Base-by-base conservation (phyloP, 2,888 invertebrate genomes). In the Panopea generosa region DNA sequence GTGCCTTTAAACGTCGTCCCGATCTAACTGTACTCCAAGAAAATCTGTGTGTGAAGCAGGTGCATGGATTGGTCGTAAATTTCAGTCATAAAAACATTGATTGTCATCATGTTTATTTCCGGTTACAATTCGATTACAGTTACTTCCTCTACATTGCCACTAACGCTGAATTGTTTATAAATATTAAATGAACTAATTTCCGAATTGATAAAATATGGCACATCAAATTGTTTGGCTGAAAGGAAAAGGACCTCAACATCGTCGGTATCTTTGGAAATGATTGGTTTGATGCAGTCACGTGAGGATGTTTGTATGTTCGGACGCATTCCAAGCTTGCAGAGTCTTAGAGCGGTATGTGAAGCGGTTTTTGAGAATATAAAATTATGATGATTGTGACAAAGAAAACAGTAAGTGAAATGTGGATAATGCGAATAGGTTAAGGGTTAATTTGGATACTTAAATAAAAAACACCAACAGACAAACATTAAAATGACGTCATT, bases 181-280 rank as follows among this genome's bases (percentile, higher is more conserved):
- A 82, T 82, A 82, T 72, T 82, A 74, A 69, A 82, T 82, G 78
- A 82, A 57, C 45, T 60, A 70, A 82, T 79, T 76, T 82, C 82
- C 82, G 78, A 50, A 66, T 27, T 50, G 55, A 71, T 65, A 65
- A 69, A 63, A 72, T 63, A 68, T 52, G 56, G 38, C 61, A 61
- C 60, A 53, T 68, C 56, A 56, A 18, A 71, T 47, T 69, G 55
- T 77, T 66, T 73, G 59, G 55, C 38, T 40, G 24, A 27, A 50
- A 52, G 26, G 56, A 27, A 49, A 50, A 47, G 47, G 20, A 47
- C n/a, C 16, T 4, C 47, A 18, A 9, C 20, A 9, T 20, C 20
- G 47, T 47, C 20, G 20, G n/a, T 47, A 6, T 26, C 22, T 16
- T 26, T 20, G 52, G 4, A 20, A 20, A 52, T 52, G 52, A 52